phyloP scores from a whole-genome alignment of 92 coral and sea anemone genomes.

The Porites evermanni region DNA sequence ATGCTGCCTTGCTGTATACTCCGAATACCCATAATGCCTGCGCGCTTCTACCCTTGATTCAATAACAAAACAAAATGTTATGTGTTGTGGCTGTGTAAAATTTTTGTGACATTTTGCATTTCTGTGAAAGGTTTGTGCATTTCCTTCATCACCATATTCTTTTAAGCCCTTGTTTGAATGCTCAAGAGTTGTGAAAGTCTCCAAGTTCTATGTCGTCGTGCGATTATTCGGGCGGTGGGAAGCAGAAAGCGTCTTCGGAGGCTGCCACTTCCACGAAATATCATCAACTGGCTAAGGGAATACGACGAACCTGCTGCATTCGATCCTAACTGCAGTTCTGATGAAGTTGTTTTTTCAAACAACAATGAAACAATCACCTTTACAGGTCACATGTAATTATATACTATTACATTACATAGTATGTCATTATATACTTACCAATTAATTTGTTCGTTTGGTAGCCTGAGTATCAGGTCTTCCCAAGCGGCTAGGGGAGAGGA shows the following conservation, averaged over 20 bases:
- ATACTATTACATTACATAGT: background rate
- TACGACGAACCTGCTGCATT: conserved; percentile 81
- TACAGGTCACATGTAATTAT: conserved; percentile 52
- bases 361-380: conserved; percentile 82
- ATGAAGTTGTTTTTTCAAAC: conserved; percentile 70
- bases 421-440: background rate
- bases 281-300: conserved; percentile 74
- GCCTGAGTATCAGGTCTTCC: no score
- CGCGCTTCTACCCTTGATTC: no score
- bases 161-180: conserved; percentile 40
- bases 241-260: conserved; percentile 70
- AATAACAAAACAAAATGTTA: no score
- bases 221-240: conserved; percentile 74
- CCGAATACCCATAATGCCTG: no score
- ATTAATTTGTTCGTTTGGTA: background rate
- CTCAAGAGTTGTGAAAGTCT: conserved; percentile 78
- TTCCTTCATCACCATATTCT: background rate
- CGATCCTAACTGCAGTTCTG: conserved; percentile 67
- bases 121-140: background rate
- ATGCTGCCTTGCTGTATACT: no score
- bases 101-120: background rate
- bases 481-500: no score
- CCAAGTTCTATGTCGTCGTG: conserved; percentile 88
- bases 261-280: conserved; percentile 77
- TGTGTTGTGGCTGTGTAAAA: no score